phyloP scores from a whole-genome alignment of 2,113 vertebrate genomes.

The Donacobius atricapilla region DNA sequence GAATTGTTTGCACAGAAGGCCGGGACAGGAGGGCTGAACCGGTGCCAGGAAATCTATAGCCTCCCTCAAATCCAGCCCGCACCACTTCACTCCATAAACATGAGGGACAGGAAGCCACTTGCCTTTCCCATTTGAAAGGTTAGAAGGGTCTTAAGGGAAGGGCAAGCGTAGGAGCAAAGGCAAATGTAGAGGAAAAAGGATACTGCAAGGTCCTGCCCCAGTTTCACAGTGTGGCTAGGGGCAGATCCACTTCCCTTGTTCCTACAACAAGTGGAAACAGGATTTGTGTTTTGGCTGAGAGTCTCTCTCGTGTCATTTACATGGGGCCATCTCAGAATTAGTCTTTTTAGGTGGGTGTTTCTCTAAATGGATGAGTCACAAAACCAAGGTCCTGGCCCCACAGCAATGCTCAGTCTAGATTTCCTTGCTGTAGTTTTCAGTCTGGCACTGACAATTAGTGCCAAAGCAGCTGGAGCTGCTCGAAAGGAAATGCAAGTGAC shows the following conservation, averaged over 20 bases:
- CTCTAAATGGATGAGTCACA: slow-evolving; percentile 36
- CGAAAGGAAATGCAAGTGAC: slow-evolving; percentile 7
- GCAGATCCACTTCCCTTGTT: slow-evolving; percentile 61
- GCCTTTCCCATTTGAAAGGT: slow-evolving; percentile 60
- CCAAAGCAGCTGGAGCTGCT: slow-evolving; percentile 1
- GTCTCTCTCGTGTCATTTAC: background rate
- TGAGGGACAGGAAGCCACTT: slow-evolving; percentile 46
- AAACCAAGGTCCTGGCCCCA: slow-evolving; percentile 36
- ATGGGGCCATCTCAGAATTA: background rate
- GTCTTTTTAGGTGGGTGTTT: background rate
- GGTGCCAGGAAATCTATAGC: slow-evolving; percentile 43
- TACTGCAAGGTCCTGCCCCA: slow-evolving; percentile 49
- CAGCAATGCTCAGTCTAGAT: background rate
- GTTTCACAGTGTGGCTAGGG: background rate
- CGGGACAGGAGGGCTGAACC: background rate
- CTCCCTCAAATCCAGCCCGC: slow-evolving; percentile 8
- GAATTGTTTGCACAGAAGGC: slow-evolving; percentile 3
- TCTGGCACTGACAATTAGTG: background rate
- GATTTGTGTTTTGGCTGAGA: slow-evolving; percentile 45
- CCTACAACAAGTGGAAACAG: slow-evolving; percentile 56
- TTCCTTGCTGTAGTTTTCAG: slow-evolving; percentile 33
- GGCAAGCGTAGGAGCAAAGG: slow-evolving; percentile 47
- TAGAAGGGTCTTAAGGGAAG: slow-evolving; percentile 61
- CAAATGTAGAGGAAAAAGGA: slow-evolving; percentile 65
- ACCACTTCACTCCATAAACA: slow-evolving; percentile 46